phyloP scores from a whole-genome alignment of 92 coral and sea anemone species.

The Virgularia gustaviana region DNA sequence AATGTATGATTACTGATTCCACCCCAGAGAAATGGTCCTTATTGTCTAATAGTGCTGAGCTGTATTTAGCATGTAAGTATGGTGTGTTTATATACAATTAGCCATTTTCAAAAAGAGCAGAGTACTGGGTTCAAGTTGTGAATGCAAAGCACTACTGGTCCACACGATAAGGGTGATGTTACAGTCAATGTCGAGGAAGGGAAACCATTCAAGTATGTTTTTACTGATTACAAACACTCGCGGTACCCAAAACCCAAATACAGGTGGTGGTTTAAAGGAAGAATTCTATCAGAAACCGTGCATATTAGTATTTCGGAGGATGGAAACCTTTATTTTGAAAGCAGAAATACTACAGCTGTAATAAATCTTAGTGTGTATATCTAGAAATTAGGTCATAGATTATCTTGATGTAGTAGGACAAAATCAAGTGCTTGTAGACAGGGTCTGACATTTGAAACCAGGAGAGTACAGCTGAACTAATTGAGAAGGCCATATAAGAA shows the following conservation, averaged over 20 bases:
- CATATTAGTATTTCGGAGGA: slow-evolving; percentile 69
- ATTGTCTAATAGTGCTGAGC: slow-evolving; percentile 56
- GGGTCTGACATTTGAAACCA: not conserved
- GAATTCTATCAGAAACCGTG: slow-evolving; percentile 41
- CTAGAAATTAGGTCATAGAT: not conserved
- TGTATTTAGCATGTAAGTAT: slow-evolving; percentile 83
- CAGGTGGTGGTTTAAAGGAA: slow-evolving; percentile 58
- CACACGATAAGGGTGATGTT: slow-evolving; percentile 16
- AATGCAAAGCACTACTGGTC: no score
- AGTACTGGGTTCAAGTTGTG: no score
- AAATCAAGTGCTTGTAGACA: not conserved
- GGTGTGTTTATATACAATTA: no score
- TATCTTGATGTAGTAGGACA: no score
- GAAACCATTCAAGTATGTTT: slow-evolving; percentile 42
- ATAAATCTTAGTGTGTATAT: not conserved
- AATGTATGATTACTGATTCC: slow-evolving; percentile 69
- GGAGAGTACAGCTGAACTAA: not conserved
- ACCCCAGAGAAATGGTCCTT: slow-evolving; percentile 51
- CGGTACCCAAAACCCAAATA: slow-evolving; percentile 60
- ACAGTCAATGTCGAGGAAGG: slow-evolving; percentile 16
- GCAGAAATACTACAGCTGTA: not conserved
- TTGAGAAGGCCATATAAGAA: not conserved
- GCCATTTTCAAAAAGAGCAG: no score
- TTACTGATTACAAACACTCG: slow-evolving; percentile 56
- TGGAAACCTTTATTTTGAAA: slow-evolving; percentile 85